These are phyloP conservation scores for Ichneumon xanthorius DNA, from an alignment of 2,888 invertebrate genomes.

Conservation along the genomic window DNA sequence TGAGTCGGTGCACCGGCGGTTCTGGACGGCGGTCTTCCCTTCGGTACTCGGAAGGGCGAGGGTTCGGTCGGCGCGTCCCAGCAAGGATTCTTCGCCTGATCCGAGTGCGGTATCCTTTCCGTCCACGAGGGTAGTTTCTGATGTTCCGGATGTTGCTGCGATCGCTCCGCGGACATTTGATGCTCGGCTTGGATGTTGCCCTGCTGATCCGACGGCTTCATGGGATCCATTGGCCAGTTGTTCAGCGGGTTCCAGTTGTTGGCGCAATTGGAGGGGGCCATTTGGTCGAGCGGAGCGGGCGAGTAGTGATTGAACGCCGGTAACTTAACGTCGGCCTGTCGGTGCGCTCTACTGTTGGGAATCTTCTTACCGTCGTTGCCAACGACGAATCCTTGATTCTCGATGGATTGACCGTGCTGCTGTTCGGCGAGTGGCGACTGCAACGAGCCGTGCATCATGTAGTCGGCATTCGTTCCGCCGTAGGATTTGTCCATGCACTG, in stretches of 20 bases:
- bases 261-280: slow-evolving; percentile 51
- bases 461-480: slow-evolving; percentile 61
- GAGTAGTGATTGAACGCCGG: slow-evolving; percentile 70
- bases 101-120: slow-evolving; percentile 65
- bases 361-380: slow-evolving; percentile 71
- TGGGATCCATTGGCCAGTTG: slow-evolving; percentile 72
- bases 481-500: slow-evolving; percentile 66
- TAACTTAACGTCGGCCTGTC: slow-evolving; percentile 72
- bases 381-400: slow-evolving; percentile 65
- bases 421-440: slow-evolving; percentile 54
- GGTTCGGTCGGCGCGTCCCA: slow-evolving; percentile 83
- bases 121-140: slow-evolving; percentile 66
- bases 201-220: slow-evolving; percentile 69
- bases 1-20: slow-evolving; percentile 84
- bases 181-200: slow-evolving; percentile 56
- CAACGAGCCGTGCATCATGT: slow-evolving; percentile 54
- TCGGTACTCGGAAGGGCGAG: slow-evolving; percentile 88
- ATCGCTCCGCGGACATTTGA: slow-evolving; percentile 68
- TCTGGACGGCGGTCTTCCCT: slow-evolving; percentile 88
- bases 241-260: slow-evolving; percentile 75
- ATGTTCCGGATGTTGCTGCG: slow-evolving; percentile 66
- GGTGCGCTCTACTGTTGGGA: slow-evolving; percentile 62
- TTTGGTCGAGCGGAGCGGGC: slow-evolving; percentile 72
- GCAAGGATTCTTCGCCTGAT: slow-evolving; percentile 72
- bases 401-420: slow-evolving; percentile 47